A percentile compares a stretch with the other conserved stretches of the same genome.
Conservation (phyloP, 2,888 invertebrate species). For the Actias luna region DNA sequence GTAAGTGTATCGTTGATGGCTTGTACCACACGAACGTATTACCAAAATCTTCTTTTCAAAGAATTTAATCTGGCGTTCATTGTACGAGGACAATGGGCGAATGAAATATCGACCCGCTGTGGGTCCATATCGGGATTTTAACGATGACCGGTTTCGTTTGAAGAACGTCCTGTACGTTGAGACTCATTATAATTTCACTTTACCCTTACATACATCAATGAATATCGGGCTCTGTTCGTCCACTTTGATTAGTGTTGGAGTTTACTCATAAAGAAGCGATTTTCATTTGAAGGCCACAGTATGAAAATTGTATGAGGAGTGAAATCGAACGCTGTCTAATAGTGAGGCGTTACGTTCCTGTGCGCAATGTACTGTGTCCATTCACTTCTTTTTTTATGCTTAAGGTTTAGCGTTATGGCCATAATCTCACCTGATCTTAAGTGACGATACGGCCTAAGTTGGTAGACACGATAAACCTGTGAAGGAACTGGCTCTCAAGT, state of each 20-base stretch:
- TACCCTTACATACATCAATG: not conserved
- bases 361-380: too few species aligned
- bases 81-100: conserved; percentile 35
- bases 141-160: conserved; percentile 24
- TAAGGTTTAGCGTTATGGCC: too few species aligned
- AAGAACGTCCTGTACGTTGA: conserved; percentile 13
- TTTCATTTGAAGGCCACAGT: too few species aligned
- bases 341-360: too few species aligned
- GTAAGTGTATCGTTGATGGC: not conserved
- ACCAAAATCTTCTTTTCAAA: conserved; percentile 34
- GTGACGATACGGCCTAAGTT: too few species aligned
- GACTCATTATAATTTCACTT: not conserved
- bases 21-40: conserved; percentile 1
- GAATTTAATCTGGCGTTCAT: conserved; percentile 46
- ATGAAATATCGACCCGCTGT: conserved; percentile 25
- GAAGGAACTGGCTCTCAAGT: too few species aligned
- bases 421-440: too few species aligned
- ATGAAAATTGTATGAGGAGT: too few species aligned
- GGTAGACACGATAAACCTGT: too few species aligned
- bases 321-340: too few species aligned
- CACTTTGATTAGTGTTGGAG: not conserved
- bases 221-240: not conserved
- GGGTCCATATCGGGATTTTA: conserved; percentile 1
- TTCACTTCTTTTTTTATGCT: too few species aligned
- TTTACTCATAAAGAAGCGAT: too few species aligned